These are phyloP conservation scores for Brachypodius melanocephalos DNA, from an alignment of 2,113 vertebrate species.

Conservation along the genomic window DNA sequence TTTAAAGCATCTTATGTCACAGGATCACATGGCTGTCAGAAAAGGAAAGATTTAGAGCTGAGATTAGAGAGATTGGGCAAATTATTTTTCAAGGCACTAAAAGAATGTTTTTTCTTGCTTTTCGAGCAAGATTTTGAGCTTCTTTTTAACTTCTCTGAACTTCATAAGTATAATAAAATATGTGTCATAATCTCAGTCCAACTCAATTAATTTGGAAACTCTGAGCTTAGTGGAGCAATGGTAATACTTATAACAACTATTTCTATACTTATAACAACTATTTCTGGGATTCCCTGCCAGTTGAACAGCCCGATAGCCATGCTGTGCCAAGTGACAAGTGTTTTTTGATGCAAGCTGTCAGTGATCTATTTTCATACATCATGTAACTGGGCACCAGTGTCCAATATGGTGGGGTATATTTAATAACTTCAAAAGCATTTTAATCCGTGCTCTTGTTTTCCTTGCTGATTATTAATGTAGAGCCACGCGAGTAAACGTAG, in stretches of 20 bases:
- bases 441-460: not conserved
- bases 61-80: not conserved
- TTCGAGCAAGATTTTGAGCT: not conserved
- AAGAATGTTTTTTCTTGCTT: not conserved
- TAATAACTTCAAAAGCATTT: not conserved
- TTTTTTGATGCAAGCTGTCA: not conserved
- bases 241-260: not conserved
- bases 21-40: not conserved
- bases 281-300: not conserved
- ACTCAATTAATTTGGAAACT: not conserved
- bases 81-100: not conserved
- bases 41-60: not conserved
- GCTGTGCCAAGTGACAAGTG: not conserved
- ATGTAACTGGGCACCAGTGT: not conserved
- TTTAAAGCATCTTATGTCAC: not conserved
- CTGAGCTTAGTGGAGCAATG: not conserved
- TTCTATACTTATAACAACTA: not conserved
- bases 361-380: not conserved
- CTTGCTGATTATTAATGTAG: not conserved
- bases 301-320: not conserved
- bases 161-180: not conserved
- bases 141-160: not conserved
- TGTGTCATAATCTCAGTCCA: not conserved
- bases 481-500: not conserved
- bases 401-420: not conserved